A percentile compares a stretch with the other conserved stretches of the same genome.
These are phyloP conservation scores for Halcyon malimbica DNA, from an alignment of 2,113 vertebrate genomes.

Conservation along the genomic window DNA sequence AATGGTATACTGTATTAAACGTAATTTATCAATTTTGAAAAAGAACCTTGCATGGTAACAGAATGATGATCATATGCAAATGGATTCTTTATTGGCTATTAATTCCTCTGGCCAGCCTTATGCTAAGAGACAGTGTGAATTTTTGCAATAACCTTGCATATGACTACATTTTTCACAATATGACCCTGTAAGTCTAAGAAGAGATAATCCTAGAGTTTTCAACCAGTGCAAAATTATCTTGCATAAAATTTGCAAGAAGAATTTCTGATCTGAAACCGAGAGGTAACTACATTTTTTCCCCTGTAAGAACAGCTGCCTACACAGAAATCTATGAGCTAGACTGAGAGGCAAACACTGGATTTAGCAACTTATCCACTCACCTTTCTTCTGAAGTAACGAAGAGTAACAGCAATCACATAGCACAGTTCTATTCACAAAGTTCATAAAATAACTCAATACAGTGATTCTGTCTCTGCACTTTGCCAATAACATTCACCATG, in stretches of 20 bases:
- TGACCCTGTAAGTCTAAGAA: background rate
- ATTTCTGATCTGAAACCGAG: background rate
- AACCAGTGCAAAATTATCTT: background rate
- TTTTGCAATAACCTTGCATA: background rate
- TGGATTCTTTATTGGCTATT: background rate
- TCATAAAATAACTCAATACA: background rate
- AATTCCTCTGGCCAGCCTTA: background rate
- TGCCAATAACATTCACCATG: background rate
- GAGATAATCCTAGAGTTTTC: background rate
- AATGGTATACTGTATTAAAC: background rate
- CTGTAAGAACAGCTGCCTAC: background rate
- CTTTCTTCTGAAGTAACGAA: background rate
- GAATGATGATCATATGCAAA: background rate
- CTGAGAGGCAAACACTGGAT: background rate
- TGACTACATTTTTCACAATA: background rate
- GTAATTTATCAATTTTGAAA: background rate
- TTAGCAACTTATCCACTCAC: background rate
- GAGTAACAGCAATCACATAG: background rate
- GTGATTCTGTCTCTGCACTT: background rate
- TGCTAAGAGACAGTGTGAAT: background rate
- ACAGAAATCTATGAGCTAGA: constrained; percentile 13
- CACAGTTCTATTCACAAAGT: background rate
- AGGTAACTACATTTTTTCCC: background rate
- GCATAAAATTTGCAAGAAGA: background rate
- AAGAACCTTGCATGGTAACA: background rate